These are phyloP conservation scores for Archaeoteleia sp. DNA, from an alignment of 2,888 invertebrate species.

Conservation along the genomic window DNA sequence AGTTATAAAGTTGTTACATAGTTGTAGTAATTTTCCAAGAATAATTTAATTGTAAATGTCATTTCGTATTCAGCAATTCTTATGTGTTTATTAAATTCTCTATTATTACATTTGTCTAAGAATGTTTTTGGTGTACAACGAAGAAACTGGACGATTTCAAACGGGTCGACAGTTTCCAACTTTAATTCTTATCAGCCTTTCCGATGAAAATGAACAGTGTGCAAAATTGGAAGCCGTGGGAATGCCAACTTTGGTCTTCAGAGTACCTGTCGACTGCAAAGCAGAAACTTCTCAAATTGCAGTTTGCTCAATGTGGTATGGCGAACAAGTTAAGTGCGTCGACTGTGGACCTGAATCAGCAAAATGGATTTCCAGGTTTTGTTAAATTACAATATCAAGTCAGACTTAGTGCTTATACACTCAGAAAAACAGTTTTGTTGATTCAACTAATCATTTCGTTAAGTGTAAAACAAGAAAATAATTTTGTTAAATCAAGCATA, in stretches of 20 bases:
- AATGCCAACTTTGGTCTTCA: conserved; percentile 74
- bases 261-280: conserved; percentile 66
- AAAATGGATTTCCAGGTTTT: conserved; percentile 78
- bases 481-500: too few relatives aligned
- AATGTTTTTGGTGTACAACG: conserved; percentile 74
- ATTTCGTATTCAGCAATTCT: too few relatives aligned
- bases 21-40: too few relatives aligned
- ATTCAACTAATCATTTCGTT: too few relatives aligned
- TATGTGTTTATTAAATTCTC: neutral
- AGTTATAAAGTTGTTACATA: too few relatives aligned
- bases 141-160: conserved; percentile 71
- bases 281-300: conserved; percentile 42
- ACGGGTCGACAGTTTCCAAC: conserved; percentile 75
- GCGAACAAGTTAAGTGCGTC: conserved; percentile 74
- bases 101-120: conserved; percentile 57
- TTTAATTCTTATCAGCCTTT: conserved; percentile 74
- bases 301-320: conserved; percentile 68
- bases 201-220: conserved; percentile 71
- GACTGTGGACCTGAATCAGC: conserved; percentile 81
- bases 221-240: conserved; percentile 75
- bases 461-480: too few relatives aligned
- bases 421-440: too few relatives aligned
- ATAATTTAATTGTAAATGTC: too few relatives aligned
- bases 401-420: too few relatives aligned
- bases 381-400: too few relatives aligned